Evolutionary conservation across 2,797 vertebrate genomes (phyloP).

Genomic region (Rhabdomys pumilio): DNA sequence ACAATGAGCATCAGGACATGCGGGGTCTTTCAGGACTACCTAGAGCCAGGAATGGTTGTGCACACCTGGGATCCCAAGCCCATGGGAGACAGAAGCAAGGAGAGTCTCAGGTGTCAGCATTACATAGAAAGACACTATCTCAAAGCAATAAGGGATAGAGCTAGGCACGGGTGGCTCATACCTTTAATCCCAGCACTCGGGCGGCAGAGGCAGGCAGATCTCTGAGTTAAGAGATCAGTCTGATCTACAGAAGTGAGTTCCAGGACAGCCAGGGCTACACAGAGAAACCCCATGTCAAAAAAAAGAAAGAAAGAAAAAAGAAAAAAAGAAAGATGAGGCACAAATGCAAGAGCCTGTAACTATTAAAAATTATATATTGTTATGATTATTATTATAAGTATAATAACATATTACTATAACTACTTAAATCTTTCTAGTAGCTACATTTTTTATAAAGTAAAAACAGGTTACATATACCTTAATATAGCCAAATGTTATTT

Average conservation of each 20-base stretch:
- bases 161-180: not conserved
- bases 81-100: not conserved
- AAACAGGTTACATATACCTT: conserved; percentile 19
- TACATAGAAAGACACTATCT: not conserved
- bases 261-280: not conserved
- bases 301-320: not conserved
- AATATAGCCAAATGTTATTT: conserved; percentile 30
- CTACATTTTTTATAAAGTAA: conserved; percentile 9
- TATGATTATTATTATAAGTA: not conserved
- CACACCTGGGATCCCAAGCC: not conserved
- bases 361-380: not conserved
- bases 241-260: not conserved
- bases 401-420: not conserved
- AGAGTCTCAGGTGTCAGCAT: not conserved
- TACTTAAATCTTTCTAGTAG: conserved; percentile 40
- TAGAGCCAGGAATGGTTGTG: not conserved
- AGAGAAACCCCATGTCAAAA: not conserved
- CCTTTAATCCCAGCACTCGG: not conserved
- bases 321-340: not conserved
- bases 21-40: not conserved
- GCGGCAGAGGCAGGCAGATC: not conserved
- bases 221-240: not conserved
- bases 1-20: not conserved
- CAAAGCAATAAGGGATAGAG: not conserved
- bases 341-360: not conserved